phyloP scores from a whole-genome alignment of 2,113 vertebrate species.

The Hypanus sabinus region DNA sequence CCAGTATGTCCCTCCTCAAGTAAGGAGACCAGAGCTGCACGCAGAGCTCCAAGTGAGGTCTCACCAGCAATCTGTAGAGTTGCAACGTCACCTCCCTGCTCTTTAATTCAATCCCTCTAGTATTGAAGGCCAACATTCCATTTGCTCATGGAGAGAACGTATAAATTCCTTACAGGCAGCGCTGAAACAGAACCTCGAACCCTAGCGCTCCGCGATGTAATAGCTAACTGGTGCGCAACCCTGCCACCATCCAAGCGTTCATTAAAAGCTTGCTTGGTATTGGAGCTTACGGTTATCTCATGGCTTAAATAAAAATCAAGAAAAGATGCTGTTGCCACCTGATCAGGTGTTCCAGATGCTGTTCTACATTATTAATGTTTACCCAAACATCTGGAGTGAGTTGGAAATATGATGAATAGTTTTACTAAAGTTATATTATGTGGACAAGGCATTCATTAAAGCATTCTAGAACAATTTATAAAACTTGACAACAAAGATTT shows the following conservation, averaged over 20 bases:
- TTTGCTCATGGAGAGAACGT: no score
- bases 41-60: no score
- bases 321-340: background rate
- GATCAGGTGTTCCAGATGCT: background rate
- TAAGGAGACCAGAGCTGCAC: no score
- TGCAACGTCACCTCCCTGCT: no score
- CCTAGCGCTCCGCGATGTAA: no score
- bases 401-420: background rate
- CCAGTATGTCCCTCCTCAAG: no score
- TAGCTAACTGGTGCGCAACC: no score
- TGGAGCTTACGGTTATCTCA: background rate
- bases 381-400: background rate
- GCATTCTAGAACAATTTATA: background rate
- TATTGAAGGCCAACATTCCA: no score
- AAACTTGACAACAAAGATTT: background rate
- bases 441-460: background rate
- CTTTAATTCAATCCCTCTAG: no score
- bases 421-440: background rate
- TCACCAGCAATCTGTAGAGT: no score
- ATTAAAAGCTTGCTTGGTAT: background rate
- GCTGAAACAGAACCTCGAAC: no score
- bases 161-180: no score
- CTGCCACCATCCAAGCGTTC: background rate
- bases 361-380: background rate
- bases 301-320: background rate